Base-by-base conservation (phyloP, 2,797 vertebrate species). In the Hyperoplus lanceolatus region DNA sequence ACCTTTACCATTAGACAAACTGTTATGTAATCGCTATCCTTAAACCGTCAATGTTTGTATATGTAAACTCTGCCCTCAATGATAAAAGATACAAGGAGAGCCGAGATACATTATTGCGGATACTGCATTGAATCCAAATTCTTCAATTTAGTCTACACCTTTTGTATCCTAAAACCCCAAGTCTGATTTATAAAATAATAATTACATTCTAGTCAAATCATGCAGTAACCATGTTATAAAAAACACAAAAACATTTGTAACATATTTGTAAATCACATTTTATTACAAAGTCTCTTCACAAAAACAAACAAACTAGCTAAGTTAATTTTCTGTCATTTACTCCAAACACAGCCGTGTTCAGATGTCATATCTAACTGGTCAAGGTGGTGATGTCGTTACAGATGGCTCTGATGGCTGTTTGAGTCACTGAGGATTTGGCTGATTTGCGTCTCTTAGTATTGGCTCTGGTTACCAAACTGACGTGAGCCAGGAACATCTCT, bases 401-500 rank as follows among this genome's bases (percentile, higher is more conserved):
- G 78, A 96, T 88, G 75, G 57, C 72, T 79, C 83, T 70, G 56
- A 93, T 0, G 13, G 86, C 77, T 5, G 73, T 29, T 50, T 72
- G 68, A 3, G 15, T 51, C 54, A 10, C 18, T 6, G 78, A 42
- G 3, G 76, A 54, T 51, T 76, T 90, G 43, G 83, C 56, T 8
- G 62, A 70, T 78, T 87, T 88, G 43, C 14, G 55, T 51, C 16
- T 69, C 45, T 81, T 81, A 69, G 53, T 42, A 43, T 81, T 75
- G 75, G 82, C 21, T 79, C 45, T 60, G 42, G 76, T 85, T 70
- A 96, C 87, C 77, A 93, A 77, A 46, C 18, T 11, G 65, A 93
- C 86, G 10, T 96, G 94, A 36, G 81, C 85, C 73, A 94, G 82
- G 80, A 96, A 94, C 55, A 95, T 84, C 29, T 92, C 87, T 6